Percentiles rank a stretch among this genome's conserved stretches.
Evolutionary conservation across 2,888 invertebrate genomes (phyloP).

Genomic region (Meloe dianella): DNA sequence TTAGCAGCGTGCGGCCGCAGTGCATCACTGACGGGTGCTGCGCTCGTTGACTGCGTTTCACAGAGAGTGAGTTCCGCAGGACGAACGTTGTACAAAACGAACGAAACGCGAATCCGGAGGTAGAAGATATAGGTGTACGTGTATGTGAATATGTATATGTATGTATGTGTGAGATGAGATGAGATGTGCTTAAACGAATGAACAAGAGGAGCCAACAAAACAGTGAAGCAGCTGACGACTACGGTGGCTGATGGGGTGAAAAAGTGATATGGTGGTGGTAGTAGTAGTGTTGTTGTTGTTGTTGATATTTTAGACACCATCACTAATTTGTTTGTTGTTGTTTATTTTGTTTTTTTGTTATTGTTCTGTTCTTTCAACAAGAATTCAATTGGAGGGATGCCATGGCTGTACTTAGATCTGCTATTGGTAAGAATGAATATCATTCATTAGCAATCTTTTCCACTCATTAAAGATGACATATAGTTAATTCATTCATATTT

Average conservation of each 20-base stretch:
- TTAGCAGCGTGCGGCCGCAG: conserved; percentile 49
- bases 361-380: conserved; percentile 20
- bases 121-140: not conserved
- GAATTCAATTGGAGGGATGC: conserved; percentile 33
- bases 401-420: conserved; percentile 60
- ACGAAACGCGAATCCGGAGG: conserved; percentile 44
- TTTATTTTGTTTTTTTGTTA: not conserved
- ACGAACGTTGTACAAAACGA: conserved; percentile 38
- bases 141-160: conserved; percentile 2
- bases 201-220: conserved; percentile 11
- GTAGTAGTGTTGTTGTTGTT: conserved; percentile 17
- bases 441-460: not conserved
- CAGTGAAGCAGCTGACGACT: conserved; percentile 18
- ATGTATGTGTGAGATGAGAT: conserved; percentile 23
- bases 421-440: conserved; percentile 51
- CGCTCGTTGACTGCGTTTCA: conserved; percentile 33
- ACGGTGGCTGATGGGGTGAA: conserved; percentile 30
- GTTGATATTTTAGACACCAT: not conserved
- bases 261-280: conserved; percentile 15
- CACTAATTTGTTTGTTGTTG: conserved; percentile 13
- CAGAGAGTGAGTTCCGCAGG: conserved; percentile 43
- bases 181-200: conserved; percentile 16
- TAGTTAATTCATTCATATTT: too few species aligned
- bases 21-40: conserved; percentile 48
- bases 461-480: not conserved